Evolutionary conservation across 2,888 invertebrate genomes (phyloP).

Genomic region (Ypsolopha scabrella): DNA sequence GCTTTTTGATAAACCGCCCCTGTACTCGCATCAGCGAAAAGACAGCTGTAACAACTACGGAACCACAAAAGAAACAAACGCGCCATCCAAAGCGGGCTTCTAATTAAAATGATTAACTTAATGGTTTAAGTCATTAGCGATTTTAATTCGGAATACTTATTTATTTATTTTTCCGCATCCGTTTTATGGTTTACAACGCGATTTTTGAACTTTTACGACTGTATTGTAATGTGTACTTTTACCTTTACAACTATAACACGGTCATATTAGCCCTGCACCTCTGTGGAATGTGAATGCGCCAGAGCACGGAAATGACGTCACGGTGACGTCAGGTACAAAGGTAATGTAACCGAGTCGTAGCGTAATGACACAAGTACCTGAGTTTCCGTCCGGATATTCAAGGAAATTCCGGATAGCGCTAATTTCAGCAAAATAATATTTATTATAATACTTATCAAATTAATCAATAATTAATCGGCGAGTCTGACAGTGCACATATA

Average conservation of each 20-base stretch:
- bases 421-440: too few relatives aligned
- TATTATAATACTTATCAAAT: too few relatives aligned
- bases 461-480: too few relatives aligned
- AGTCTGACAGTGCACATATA: too few relatives aligned
- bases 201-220: constrained; percentile 34
- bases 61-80: constrained; percentile 20
- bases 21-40: neutral
- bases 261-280: too few relatives aligned
- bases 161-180: constrained; percentile 26
- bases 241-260: constrained; percentile 5
- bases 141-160: constrained; percentile 57
- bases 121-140: constrained; percentile 70
- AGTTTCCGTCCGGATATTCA: too few relatives aligned
- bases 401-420: too few relatives aligned
- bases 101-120: constrained; percentile 72
- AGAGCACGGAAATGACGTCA: too few relatives aligned
- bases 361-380: too few relatives aligned
- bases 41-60: neutral
- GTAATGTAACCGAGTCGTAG: too few relatives aligned
- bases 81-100: constrained; percentile 47
- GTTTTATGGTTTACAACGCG: constrained; percentile 39
- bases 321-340: too few relatives aligned
- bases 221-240: constrained; percentile 27
- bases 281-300: too few relatives aligned
- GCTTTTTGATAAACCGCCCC: neutral